phyloP scores from a whole-genome alignment of 1,140 invertebrate genomes.

The Stratiolaelaps scimitus region DNA sequence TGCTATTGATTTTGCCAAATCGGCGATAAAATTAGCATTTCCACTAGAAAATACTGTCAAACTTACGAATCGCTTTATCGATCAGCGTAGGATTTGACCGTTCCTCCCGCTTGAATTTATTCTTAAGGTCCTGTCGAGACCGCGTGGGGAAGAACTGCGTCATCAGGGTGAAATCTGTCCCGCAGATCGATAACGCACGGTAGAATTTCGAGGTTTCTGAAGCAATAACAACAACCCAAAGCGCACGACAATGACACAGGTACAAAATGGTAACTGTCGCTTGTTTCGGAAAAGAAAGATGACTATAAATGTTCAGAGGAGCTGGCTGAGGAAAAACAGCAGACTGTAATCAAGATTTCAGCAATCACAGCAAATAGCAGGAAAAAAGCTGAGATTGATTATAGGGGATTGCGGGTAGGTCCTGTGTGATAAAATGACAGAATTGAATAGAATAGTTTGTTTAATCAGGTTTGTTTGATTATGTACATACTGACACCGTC shows the following conservation, averaged over 20 bases:
- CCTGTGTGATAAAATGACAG: too few relatives aligned
- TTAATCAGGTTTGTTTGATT: too few relatives aligned
- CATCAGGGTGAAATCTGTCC: slow-evolving; percentile 81
- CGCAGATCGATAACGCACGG: slow-evolving; percentile 66
- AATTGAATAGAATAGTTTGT: too few relatives aligned
- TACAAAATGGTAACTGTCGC: background rate
- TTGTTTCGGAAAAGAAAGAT: slow-evolving; percentile 12
- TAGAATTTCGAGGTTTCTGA: slow-evolving; percentile 74
- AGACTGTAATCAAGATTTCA: background rate
- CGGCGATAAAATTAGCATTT: background rate
- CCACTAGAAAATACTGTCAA: background rate
- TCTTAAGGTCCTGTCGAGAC: slow-evolving; percentile 61
- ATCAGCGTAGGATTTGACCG: slow-evolving; percentile 46
- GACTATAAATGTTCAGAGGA: slow-evolving; percentile 29
- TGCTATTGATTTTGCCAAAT: background rate
- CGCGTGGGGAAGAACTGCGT: slow-evolving; percentile 59
- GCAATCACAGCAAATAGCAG: too few relatives aligned
- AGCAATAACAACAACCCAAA: slow-evolving; percentile 34
- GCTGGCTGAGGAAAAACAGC: slow-evolving; percentile 12
- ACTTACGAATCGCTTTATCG: slow-evolving; percentile 43
- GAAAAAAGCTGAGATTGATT: too few relatives aligned
- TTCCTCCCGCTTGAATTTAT: slow-evolving; percentile 58
- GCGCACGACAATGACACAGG: background rate
- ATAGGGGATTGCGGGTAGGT: too few relatives aligned
- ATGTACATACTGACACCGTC: too few relatives aligned